Base-by-base conservation (phyloP, 1,140 invertebrate genomes). In the Eriosoma lanigerum region DNA sequence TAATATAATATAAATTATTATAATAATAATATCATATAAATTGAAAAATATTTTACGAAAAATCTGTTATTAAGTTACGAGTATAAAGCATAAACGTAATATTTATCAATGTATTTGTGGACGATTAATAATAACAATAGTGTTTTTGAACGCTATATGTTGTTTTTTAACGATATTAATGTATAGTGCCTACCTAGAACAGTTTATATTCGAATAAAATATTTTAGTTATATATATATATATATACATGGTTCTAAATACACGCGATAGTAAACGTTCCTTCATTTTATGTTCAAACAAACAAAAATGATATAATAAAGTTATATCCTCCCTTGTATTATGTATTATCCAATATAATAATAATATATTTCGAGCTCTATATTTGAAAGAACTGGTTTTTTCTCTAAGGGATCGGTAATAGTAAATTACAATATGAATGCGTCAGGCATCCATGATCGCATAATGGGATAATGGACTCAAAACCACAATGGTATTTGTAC, bases 401-500 rank as follows among this genome's bases (percentile, higher is more conserved):
- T 50, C 66, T 50, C 46, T 38, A 4, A 50, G 44, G 46, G 66
- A 70, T 70, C 24, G 15, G 66, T 26, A 0, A 6, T 1, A n/a
- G 32, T 38, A 38, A 4, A 38, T 38, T 38, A 76, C 56, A 76
- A 76, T 44, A 17, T n/a, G 10, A 70, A 32, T 26, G 32, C 56
- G 56, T 44, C 38, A 46, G 54, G 54, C 73, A 44, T 15, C 54
- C 54, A n/a, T 46, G 54, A 76, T 15, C 56, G 21, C 24, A 60
- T 60, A 76, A 54, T 29, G 5, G 56, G 21, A 76, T 76, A 76
- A 76, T 46, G 38, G 73, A 32, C 32, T 48, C 60, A 76, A 76
- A 76, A 60, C 73, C 73, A 60, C 73, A 76, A 76, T 46, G 73
- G 73, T 60, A 15, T 44, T 60, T 58, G 73, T 44, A 38, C 32